A percentile compares a stretch with the other conserved stretches of the same genome.
phyloP scores from a whole-genome alignment of 1,140 invertebrate genomes.

The Hyles euphorbiae region DNA sequence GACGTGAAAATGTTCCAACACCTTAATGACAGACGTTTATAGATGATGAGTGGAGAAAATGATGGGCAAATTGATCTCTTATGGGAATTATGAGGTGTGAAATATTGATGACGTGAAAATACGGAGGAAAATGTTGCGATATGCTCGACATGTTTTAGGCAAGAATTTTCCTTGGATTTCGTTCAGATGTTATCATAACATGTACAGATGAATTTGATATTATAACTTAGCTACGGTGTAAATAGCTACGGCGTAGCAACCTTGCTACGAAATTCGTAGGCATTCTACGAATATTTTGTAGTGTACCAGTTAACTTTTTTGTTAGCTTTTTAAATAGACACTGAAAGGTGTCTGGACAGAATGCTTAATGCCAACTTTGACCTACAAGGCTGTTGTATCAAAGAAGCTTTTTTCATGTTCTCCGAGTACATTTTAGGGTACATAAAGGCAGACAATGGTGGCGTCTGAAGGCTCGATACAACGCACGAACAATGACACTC shows the following conservation, averaged over 20 bases:
- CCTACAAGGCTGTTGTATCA: too few relatives aligned
- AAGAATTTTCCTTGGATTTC: not conserved
- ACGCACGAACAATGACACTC: conserved; percentile 10
- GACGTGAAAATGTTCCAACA: conserved; percentile 26
- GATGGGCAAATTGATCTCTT: conserved; percentile 32
- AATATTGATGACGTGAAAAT: not conserved
- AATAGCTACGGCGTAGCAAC: conserved; percentile 13
- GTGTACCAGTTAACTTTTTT: too few relatives aligned
- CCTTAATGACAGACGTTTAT: conserved; percentile 20
- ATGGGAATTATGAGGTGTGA: conserved; percentile 4
- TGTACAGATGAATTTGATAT: too few relatives aligned
- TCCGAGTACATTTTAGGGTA: conserved; percentile 1
- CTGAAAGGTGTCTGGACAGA: too few relatives aligned
- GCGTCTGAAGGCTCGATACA: too few relatives aligned
- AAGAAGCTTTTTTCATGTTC: too few relatives aligned
- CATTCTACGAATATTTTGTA: too few relatives aligned
- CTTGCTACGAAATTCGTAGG: conserved; percentile 1
- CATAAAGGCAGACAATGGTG: not conserved
- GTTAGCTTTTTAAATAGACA: too few relatives aligned
- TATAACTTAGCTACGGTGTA: not conserved
- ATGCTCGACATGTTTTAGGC: not conserved
- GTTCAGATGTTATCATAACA: too few relatives aligned
- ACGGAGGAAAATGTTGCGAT: not conserved
- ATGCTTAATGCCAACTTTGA: too few relatives aligned
- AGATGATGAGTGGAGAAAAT: conserved; percentile 20